A percentile compares a stretch with the other conserved stretches of the same genome.
These are phyloP conservation scores for Scyliorhinus canicula DNA, from an alignment of 2,797 vertebrate species.

Conservation along the genomic window DNA sequence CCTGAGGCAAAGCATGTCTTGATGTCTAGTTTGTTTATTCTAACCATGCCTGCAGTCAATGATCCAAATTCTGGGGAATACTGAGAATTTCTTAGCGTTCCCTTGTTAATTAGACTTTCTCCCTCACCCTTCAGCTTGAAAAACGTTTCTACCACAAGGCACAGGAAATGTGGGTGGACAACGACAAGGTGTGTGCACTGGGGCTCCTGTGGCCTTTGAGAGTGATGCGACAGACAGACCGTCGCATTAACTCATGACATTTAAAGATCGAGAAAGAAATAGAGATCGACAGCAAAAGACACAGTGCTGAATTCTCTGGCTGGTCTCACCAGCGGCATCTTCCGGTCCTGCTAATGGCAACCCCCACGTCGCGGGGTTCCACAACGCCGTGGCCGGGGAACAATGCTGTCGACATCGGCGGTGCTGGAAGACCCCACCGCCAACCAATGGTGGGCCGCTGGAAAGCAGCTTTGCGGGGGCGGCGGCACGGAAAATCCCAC, in stretches of 20 bases:
- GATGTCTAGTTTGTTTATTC: background rate
- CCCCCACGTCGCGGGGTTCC: too few species aligned
- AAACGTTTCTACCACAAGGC: background rate
- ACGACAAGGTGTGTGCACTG: background rate
- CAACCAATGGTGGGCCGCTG: too few species aligned
- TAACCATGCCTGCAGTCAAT: background rate
- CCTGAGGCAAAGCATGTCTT: background rate
- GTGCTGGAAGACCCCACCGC: too few species aligned
- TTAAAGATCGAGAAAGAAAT: background rate
- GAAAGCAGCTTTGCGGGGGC: too few species aligned
- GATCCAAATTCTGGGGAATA: background rate
- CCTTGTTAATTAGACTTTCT: background rate
- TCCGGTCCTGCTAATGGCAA: too few species aligned
- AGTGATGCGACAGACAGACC: background rate
- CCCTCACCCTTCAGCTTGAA: background rate
- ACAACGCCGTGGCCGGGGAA: too few species aligned
- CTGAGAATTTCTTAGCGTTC: background rate
- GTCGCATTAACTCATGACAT: background rate
- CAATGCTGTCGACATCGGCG: too few species aligned
- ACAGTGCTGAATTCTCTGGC: too few species aligned
- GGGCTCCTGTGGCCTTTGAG: background rate
- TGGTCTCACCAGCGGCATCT: too few species aligned
- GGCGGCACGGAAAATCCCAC: too few species aligned
- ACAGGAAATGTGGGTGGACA: background rate
- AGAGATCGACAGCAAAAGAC: background rate